Evolutionary conservation across 2,888 invertebrate genomes (phyloP), one percentile per base, ranked within the genome.

Genomic region (Oscheius sp.): DNA sequence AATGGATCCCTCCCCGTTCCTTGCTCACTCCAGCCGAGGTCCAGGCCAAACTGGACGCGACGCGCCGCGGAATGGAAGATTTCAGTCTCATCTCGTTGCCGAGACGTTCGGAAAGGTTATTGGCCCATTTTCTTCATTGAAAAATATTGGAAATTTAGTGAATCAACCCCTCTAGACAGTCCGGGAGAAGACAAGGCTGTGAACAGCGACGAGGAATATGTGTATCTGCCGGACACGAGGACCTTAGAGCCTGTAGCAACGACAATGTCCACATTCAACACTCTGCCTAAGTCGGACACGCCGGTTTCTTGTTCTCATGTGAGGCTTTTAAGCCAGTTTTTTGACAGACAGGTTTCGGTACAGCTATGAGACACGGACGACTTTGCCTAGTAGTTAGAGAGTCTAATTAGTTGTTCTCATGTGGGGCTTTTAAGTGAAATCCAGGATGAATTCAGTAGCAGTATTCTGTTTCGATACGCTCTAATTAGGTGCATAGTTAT

Each of bases 1-100:
- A 88, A 70, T 88, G 88, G 88, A 86, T 86, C 73, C 85, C 85
- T 35, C 85, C 85, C 37, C 76, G 85, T 60, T 79, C 84, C 47
- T 77, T 85, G 13, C 70, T 82, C 51, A 82, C 84, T 2, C 84
- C 84, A 1, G 79, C 82, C n/a, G 79, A 84, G 70, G 83, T 82
- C 10, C 73, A 63, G 32, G 51, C 62, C 10, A 63, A 62, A 21
- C 29, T 63, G 13, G 72, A 63, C 35, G 63, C 62, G n/a, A 53
- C 72, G 11, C 53, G 63, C 33, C 13, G n/a, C 5, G 70, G 42
- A 47, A 59, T 70, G 33, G 60, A 68, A 21, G 37, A 48, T 47
- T 47, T 58, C n/a, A 47, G 70, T 42, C 37, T 60, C 29, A 10
- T 57, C 13, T 58, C 48, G 21, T n/a, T 33, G n/a, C 42, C 42